Conservation (phyloP, 2,797 vertebrate genomes). For the Mycteria americana region DNA sequence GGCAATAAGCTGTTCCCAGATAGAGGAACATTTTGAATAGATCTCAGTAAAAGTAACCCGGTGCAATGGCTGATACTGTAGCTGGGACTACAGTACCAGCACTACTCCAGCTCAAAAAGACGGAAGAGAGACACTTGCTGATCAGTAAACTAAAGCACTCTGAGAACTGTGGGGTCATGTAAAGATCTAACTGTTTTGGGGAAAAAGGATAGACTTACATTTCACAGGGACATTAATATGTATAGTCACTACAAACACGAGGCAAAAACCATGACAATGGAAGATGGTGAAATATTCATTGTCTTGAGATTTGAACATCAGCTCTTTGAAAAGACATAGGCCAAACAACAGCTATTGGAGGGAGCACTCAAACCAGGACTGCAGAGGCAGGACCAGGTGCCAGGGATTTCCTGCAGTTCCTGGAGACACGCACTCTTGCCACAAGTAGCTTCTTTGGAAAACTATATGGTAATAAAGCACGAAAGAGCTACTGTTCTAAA, state of each 20-base stretch:
- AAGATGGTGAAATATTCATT: neutral
- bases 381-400: neutral
- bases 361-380: neutral
- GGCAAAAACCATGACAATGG: neutral
- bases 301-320: neutral
- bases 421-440: neutral
- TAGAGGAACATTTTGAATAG: neutral
- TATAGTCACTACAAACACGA: neutral
- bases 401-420: neutral
- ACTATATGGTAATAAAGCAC: neutral
- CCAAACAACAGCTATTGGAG: neutral
- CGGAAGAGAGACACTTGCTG: neutral
- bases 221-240: neutral
- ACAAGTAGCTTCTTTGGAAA: neutral
- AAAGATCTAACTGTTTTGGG: neutral
- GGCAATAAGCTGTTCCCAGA: neutral
- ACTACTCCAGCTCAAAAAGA: neutral
- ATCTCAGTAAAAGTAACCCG: neutral
- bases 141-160: neutral
- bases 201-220: neutral
- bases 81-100: neutral
- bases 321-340: neutral
- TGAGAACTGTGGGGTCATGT: neutral
- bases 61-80: neutral
- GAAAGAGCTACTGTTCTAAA: constrained; percentile 1